These are phyloP conservation scores for Poeciliopsis gracilis DNA, from an alignment of 2,797 vertebrate genomes.

Conservation along the genomic window DNA sequence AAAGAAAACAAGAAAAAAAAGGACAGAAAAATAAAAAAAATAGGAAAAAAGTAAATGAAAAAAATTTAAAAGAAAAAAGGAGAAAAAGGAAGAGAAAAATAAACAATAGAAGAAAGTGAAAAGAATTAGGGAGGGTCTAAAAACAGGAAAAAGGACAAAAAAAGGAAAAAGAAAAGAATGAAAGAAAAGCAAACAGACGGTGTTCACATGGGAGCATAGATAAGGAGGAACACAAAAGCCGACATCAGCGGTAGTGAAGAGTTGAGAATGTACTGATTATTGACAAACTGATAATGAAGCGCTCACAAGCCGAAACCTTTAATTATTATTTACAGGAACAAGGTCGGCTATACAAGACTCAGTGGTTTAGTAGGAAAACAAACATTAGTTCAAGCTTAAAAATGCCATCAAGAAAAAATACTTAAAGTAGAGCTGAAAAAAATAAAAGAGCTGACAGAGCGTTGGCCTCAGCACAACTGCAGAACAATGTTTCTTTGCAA, in stretches of 20 bases:
- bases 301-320: slow-evolving; percentile 17
- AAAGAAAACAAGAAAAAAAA: no score
- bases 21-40: no score
- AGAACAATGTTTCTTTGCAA: slow-evolving; percentile 10
- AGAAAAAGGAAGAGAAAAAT: no score
- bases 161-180: not conserved
- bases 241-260: slow-evolving; percentile 7
- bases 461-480: slow-evolving; percentile 24
- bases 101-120: no score
- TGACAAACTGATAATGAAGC: slow-evolving; percentile 54
- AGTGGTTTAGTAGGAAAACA: not conserved
- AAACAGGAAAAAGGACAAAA: not conserved
- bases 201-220: not conserved
- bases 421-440: not conserved
- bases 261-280: slow-evolving; percentile 26
- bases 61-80: no score
- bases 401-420: slow-evolving; percentile 2
- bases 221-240: not conserved
- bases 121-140: no score
- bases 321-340: slow-evolving; percentile 24
- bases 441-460: slow-evolving; percentile 5
- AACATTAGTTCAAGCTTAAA: not conserved
- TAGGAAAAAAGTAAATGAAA: no score
- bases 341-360: slow-evolving; percentile 18
- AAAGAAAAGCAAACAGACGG: not conserved